Evolutionary conservation across 2,888 invertebrate species (phyloP).

Genomic region (Caenorhabditis japonica): DNA sequence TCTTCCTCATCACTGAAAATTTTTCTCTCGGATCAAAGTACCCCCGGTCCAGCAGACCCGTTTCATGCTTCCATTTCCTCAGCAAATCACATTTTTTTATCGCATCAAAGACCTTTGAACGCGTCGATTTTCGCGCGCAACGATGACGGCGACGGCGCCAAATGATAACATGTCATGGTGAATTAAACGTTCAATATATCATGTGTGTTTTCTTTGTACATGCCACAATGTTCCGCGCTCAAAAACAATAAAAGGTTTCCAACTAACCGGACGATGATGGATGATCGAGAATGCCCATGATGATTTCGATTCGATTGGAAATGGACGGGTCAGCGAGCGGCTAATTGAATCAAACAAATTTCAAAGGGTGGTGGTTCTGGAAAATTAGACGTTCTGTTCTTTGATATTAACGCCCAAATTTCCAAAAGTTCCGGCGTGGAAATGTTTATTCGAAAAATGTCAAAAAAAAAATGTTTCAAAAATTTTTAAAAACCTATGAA

Average conservation of each 20-base stretch:
- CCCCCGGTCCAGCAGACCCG: not conserved
- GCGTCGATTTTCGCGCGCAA: slow-evolving; percentile 5
- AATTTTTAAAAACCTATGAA: too few relatives aligned
- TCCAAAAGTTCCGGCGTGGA: too few relatives aligned
- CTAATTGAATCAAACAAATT: slow-evolving; percentile 24
- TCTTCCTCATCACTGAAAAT: not conserved
- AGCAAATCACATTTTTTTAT: not conserved
- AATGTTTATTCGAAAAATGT: too few relatives aligned
- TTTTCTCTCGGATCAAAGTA: slow-evolving; percentile 7
- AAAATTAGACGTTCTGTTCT: too few relatives aligned
- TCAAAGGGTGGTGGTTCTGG: slow-evolving; percentile 20
- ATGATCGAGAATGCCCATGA: slow-evolving; percentile 45
- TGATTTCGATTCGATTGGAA: not conserved
- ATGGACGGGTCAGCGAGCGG: slow-evolving; percentile 6
- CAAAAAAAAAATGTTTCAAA: too few relatives aligned
- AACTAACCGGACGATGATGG: slow-evolving; percentile 45
- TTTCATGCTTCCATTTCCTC: slow-evolving; percentile 6
- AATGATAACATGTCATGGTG: slow-evolving; percentile 37
- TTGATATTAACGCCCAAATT: too few relatives aligned
- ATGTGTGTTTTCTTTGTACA: not conserved
- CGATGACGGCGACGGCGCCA: not conserved
- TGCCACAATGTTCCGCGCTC: slow-evolving; percentile 4
- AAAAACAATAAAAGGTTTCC: slow-evolving; percentile 3
- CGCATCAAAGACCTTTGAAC: slow-evolving; percentile 11
- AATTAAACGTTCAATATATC: slow-evolving; percentile 20